These are phyloP conservation scores for Sitophilus oryzae DNA, from an alignment of 1,140 invertebrate genomes.

Conservation along the genomic window DNA sequence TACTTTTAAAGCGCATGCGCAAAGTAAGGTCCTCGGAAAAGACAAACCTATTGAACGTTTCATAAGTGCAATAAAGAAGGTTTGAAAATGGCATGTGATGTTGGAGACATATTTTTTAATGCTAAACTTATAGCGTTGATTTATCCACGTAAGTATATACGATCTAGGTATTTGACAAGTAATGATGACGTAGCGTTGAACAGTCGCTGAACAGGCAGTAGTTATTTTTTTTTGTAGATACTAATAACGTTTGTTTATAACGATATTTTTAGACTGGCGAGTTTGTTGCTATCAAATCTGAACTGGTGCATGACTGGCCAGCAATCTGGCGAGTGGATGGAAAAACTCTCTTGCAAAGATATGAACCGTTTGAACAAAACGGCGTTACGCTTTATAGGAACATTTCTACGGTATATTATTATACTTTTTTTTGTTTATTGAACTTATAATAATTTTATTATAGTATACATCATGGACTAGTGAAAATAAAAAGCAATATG, in stretches of 20 bases:
- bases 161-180: no score
- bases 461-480: slow-evolving; percentile 76
- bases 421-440: neutral
- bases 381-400: slow-evolving; percentile 76
- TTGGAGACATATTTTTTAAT: no score
- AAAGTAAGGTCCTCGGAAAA: no score
- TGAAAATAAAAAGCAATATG: slow-evolving; percentile 71
- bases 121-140: no score
- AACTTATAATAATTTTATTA: slow-evolving; percentile 41
- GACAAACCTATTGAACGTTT: no score
- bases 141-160: no score
- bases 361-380: slow-evolving; percentile 75
- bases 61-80: no score
- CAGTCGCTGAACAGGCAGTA: no score
- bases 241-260: neutral
- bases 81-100: no score
- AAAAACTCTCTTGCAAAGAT: slow-evolving; percentile 79
- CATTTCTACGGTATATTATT: slow-evolving; percentile 81
- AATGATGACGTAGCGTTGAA: no score
- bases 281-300: slow-evolving; percentile 74
- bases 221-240: slow-evolving; percentile 2
- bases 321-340: slow-evolving; percentile 82
- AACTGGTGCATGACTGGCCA: slow-evolving; percentile 69
- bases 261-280: slow-evolving; percentile 66
- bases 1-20: no score